Evolutionary conservation across 2,888 invertebrate species (phyloP).

Genomic region (Drosophila setosimentum): DNA sequence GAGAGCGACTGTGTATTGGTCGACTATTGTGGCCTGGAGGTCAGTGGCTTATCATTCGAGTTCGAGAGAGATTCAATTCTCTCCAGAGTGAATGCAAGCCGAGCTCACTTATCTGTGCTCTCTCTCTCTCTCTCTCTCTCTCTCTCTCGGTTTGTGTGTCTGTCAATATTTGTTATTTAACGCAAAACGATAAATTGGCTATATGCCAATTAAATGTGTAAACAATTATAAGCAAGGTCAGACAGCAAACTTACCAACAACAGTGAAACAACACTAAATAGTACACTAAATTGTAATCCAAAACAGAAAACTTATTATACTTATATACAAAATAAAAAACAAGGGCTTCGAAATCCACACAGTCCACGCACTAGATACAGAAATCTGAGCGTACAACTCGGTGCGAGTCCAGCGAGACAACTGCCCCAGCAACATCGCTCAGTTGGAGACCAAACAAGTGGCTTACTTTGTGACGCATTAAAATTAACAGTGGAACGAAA

Average conservation of each 20-base stretch:
- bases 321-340: conserved; percentile 2
- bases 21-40: conserved; percentile 48
- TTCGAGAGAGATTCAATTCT: conserved; percentile 14
- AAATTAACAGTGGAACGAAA: conserved; percentile 47
- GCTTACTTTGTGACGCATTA: conserved; percentile 41
- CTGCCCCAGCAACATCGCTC: conserved; percentile 60
- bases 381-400: conserved; percentile 68
- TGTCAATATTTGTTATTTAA: conserved; percentile 6
- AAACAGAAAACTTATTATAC: conserved; percentile 8
- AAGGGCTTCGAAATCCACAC: conserved; percentile 9
- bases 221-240: conserved; percentile 19
- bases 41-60: conserved; percentile 72
- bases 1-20: conserved; percentile 22
- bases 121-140: background rate
- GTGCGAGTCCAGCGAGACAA: conserved; percentile 72
- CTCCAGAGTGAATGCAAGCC: conserved; percentile 11
- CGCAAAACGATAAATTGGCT: conserved; percentile 1
- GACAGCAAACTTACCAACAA: conserved; percentile 39
- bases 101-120: background rate
- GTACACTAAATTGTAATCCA: conserved; percentile 11
- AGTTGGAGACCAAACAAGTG: conserved; percentile 55
- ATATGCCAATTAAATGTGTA: conserved; percentile 2
- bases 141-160: conserved; percentile 13
- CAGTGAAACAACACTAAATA: conserved; percentile 5
- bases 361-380: conserved; percentile 52